phyloP scores from a whole-genome alignment of 2,797 vertebrate species.

The Pseudomugil tenellus region DNA sequence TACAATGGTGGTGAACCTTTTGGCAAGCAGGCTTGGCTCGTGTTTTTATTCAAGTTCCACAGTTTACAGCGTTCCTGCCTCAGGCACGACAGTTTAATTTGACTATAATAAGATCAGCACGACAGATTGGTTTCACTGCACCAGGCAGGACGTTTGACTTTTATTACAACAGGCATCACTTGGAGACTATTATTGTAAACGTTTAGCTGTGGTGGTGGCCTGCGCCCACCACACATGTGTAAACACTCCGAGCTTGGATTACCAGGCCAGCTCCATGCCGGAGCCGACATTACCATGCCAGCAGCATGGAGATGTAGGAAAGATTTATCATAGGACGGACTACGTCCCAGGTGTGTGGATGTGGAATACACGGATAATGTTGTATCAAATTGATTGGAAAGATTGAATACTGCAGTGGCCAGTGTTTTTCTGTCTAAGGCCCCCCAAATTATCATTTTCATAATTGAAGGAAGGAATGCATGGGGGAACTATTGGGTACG shows the following conservation, averaged over 20 bases:
- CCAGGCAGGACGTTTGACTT: conserved; percentile 58
- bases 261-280: conserved; percentile 28
- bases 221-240: conserved; percentile 58
- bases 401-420: conserved; percentile 43
- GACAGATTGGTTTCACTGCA: conserved; percentile 61
- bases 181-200: conserved; percentile 73
- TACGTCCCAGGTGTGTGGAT: conserved; percentile 37
- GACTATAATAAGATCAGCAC: conserved; percentile 68
- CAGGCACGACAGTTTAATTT: conserved; percentile 65
- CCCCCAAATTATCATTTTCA: conserved; percentile 49
- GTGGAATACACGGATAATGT: conserved; percentile 14
- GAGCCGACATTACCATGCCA: conserved; percentile 41
- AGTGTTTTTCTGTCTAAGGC: conserved; percentile 58
- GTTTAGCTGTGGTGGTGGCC: conserved; percentile 68
- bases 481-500: conserved; percentile 37
- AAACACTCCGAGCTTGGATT: conserved; percentile 55
- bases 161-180: conserved; percentile 74
- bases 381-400: conserved; percentile 61
- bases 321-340: conserved; percentile 47
- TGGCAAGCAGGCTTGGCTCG: not conserved
- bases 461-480: conserved; percentile 66
- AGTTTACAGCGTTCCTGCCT: conserved; percentile 51
- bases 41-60: conserved; percentile 53
- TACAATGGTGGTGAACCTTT: conserved; percentile 9
- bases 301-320: conserved; percentile 46